Evolutionary conservation across 2,113 vertebrate species (phyloP).

Genomic region (Podocnemis expansa): DNA sequence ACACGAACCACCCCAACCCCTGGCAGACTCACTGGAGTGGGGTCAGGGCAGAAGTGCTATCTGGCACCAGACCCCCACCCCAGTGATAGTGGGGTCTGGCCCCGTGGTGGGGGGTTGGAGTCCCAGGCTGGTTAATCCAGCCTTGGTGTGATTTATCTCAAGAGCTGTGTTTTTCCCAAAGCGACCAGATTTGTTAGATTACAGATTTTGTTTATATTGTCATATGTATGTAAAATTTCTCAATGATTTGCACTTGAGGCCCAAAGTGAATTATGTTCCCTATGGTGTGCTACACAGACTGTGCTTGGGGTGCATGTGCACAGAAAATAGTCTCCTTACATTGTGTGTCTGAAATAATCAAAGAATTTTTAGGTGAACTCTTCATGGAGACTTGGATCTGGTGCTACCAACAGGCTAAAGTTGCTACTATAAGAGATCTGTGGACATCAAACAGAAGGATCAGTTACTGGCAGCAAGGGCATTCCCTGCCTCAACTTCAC

Average conservation of each 20-base stretch:
- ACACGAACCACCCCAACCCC: too few species aligned
- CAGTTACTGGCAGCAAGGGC: background rate
- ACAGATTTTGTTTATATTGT: background rate
- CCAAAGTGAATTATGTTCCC: background rate
- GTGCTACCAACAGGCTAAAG: background rate
- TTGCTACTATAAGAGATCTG: background rate
- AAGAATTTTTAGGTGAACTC: rapidly evolving
- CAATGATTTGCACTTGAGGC: background rate
- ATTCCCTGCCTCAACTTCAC: background rate
- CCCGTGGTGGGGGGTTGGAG: too few species aligned
- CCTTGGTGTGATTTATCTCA: background rate
- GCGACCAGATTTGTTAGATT: rapidly evolving
- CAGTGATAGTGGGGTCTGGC: too few species aligned
- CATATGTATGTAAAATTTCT: background rate
- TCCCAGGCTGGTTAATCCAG: too few species aligned
- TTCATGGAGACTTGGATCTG: background rate
- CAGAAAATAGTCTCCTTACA: background rate
- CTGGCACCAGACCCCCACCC: too few species aligned
- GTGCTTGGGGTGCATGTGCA: rapidly evolving
- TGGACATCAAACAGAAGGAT: background rate
- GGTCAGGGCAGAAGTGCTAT: too few species aligned
- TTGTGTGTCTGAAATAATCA: background rate
- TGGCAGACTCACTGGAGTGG: too few species aligned
- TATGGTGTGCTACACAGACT: background rate
- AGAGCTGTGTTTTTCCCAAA: background rate